phyloP scores from a whole-genome alignment of 2,888 invertebrate genomes.

The Caenorhabditis becei region DNA sequence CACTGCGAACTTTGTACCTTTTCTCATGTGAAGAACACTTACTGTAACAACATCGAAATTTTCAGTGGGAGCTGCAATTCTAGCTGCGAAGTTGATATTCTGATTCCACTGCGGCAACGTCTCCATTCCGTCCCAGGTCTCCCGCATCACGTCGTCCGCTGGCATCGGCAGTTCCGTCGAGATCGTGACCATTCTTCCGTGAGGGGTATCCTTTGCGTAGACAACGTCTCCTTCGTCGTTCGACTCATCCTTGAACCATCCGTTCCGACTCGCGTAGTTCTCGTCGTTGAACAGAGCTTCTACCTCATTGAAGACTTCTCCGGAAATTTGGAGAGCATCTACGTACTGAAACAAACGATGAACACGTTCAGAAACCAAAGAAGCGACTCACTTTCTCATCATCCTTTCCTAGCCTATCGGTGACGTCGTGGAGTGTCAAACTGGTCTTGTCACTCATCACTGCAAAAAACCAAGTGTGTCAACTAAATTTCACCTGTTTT shows the following conservation, averaged over 20 bases:
- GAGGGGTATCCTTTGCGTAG: constrained; percentile 64
- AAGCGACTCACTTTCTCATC: constrained; percentile 40
- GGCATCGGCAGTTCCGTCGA: constrained; percentile 61
- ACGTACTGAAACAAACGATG: constrained; percentile 63
- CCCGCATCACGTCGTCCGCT: constrained; percentile 63
- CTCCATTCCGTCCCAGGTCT: constrained; percentile 69
- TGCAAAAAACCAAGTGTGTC: constrained; percentile 9
- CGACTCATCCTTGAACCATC: constrained; percentile 66
- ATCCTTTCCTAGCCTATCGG: constrained; percentile 36
- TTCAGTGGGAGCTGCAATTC: constrained; percentile 70
- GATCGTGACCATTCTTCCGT: constrained; percentile 69
- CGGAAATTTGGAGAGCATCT: constrained; percentile 58
- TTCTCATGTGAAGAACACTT: constrained; percentile 23
- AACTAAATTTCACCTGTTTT: constrained; percentile 16
- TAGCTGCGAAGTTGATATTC: constrained; percentile 74
- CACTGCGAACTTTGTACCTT: too few relatives aligned
- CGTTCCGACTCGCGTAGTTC: constrained; percentile 47
- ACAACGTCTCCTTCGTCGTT: constrained; percentile 68
- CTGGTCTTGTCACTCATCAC: constrained; percentile 30
- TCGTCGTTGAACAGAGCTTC: constrained; percentile 63
- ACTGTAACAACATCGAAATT: constrained; percentile 76
- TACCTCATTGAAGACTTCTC: constrained; percentile 65
- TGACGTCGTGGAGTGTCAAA: constrained; percentile 47
- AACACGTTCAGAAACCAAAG: neutral
- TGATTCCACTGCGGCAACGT: constrained; percentile 75